These are phyloP conservation scores for Philopedon plagiatum DNA, from an alignment of 2,888 invertebrate genomes.

Conservation along the genomic window DNA sequence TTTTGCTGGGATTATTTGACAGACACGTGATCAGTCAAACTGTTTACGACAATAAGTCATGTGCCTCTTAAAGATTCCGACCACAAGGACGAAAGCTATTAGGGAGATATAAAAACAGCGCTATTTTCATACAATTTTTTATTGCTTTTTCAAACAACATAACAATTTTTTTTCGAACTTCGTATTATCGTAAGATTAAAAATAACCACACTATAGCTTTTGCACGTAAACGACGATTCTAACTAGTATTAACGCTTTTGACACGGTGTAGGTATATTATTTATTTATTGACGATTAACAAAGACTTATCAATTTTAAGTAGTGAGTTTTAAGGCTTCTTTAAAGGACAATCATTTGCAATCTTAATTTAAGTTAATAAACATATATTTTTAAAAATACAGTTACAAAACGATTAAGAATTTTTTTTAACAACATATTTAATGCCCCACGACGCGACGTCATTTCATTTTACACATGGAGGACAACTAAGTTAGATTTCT, in stretches of 20 bases:
- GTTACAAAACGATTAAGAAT: neutral
- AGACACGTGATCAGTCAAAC: no score
- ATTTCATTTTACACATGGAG: no score
- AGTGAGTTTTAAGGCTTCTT: slow-evolving; percentile 17
- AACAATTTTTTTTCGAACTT: slow-evolving; percentile 14
- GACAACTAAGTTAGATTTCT: neutral
- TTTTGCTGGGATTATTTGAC: no score
- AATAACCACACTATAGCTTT: slow-evolving; percentile 14
- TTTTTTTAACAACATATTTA: neutral
- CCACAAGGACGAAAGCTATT: no score
- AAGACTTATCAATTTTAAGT: neutral
- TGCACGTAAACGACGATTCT: neutral
- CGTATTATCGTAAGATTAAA: slow-evolving; percentile 35
- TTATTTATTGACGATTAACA: no score
- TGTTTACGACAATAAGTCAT: no score
- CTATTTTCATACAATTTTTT: slow-evolving; percentile 1
- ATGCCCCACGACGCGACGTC: no score
- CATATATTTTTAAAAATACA: neutral
- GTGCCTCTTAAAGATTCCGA: no score
- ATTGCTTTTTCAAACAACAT: slow-evolving; percentile 32
- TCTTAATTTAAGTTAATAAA: neutral
- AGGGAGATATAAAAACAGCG: neutral
- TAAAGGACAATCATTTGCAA: slow-evolving; percentile 6
- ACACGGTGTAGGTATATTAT: no score
- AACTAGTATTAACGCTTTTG: neutral